These are phyloP conservation scores for Antidorcas marsupialis DNA, from an alignment of 2,113 vertebrate genomes.

Conservation along the genomic window DNA sequence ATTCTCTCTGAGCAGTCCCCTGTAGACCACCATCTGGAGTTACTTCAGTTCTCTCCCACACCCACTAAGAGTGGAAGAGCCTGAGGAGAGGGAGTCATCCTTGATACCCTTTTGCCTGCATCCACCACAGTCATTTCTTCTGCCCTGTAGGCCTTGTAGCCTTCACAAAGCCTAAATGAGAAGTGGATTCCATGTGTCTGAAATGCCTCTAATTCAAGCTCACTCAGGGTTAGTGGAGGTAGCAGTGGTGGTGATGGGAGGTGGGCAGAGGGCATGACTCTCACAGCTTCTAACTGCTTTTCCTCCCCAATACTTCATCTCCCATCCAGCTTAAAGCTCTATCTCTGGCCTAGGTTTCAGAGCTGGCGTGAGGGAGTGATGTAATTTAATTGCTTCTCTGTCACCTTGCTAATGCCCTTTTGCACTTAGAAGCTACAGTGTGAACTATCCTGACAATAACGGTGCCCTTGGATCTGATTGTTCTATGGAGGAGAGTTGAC, in stretches of 20 bases:
- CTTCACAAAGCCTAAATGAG: neutral
- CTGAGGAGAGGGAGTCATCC: neutral
- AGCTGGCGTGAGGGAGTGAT: neutral
- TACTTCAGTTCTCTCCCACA: neutral
- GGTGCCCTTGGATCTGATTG: neutral
- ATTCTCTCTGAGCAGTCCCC: neutral
- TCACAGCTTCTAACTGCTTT: neutral
- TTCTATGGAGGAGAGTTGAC: neutral
- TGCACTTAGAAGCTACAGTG: neutral
- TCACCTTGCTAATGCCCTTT: neutral
- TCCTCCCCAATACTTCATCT: neutral
- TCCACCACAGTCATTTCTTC: neutral
- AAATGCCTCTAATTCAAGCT: neutral
- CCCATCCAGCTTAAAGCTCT: neutral
- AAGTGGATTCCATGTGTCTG: neutral
- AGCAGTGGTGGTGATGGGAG: neutral
- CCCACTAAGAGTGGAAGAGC: neutral
- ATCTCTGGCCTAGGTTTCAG: neutral
- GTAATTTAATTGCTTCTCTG: neutral
- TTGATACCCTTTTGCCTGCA: neutral
- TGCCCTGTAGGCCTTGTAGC: neutral
- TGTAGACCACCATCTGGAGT: neutral
- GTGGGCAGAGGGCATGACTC: neutral
- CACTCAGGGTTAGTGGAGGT: neutral
- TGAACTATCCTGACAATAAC: neutral